Evolutionary conservation across 2,797 vertebrate genomes (phyloP).

Genomic region (Alcedo quadribrachys): DNA sequence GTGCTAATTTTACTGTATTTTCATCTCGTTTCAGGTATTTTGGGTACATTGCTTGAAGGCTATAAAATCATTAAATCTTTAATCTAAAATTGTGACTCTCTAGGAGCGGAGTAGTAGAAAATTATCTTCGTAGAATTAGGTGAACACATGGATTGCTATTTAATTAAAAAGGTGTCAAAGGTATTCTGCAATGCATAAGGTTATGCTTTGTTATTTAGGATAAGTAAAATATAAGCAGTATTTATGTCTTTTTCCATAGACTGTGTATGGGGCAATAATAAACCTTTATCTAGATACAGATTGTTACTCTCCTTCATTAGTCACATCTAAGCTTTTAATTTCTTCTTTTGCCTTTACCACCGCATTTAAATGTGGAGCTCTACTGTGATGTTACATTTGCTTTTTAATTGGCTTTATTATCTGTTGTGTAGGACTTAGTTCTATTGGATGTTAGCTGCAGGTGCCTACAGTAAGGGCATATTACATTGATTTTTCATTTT

Average conservation of each 20-base stretch:
- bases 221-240: neutral
- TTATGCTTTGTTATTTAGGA: neutral
- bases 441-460: constrained; percentile 27
- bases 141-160: neutral
- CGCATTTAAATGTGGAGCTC: constrained; percentile 5
- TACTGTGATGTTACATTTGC: neutral
- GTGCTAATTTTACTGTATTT: neutral
- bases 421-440: constrained; percentile 10
- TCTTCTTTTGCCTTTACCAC: neutral
- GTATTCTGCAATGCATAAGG: neutral
- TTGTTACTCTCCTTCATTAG: neutral
- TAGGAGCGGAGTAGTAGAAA: neutral
- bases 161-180: constrained; percentile 17
- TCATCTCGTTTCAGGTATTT: neutral
- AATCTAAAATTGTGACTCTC: neutral
- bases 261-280: neutral
- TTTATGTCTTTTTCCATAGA: neutral
- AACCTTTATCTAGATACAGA: neutral
- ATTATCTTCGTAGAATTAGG: neutral
- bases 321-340: neutral
- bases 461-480: constrained; percentile 28
- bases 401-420: constrained; percentile 61
- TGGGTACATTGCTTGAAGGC: neutral
- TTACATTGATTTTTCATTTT: constrained; percentile 62
- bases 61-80: constrained; percentile 40